Base-by-base conservation (phyloP, 2,888 invertebrate genomes). In the Drosophila macrospina region DNA sequence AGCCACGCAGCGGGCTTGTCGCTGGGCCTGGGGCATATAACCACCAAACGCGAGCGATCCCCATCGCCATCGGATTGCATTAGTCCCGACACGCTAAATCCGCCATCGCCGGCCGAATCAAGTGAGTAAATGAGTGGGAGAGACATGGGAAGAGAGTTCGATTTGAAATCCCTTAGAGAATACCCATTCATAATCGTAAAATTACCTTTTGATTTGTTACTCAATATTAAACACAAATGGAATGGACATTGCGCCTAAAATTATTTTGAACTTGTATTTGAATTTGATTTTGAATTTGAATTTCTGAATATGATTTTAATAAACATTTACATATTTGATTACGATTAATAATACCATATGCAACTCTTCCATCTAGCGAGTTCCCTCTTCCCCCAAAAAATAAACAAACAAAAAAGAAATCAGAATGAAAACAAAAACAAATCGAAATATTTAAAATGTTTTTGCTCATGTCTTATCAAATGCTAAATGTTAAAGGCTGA, bases 51-150 rank as follows among this genome's bases (percentile, higher is more conserved):
- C 91, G 97, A 97, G 93, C 95, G 96, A 89, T 96, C 96, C 86
- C 96, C 97, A 74, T 96, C 96, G 92, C 96, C 96, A 83, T 96
- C 96, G 92, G 97, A 97, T 92, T 97, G 96, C 93, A 96, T 97
- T 94, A 96, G 96, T 92, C 97, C 97, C 68, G 96, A 97, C 92
- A 96, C 97, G 91, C 95, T 97, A 92, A 97, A 96, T 93, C 97
- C 97, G 91, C 95, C 97, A 85, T 97, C 97, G 90, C 97, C 97
- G 89, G 97, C 97, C 91, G 97, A 97, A 93, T 97, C 97, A 93
- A 97, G 97, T 97, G 91, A 95, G 96, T 95, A 92, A n/a, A 2
- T 24, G 11, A 24, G 16, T 10, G 11, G 26, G 0, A 4, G 8
- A 20, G 1, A 24, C 20, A 1, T 16, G 24, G 24, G 44, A 30